Conservation (phyloP, 2,113 vertebrate genomes). For the Sebastes fasciatus region DNA sequence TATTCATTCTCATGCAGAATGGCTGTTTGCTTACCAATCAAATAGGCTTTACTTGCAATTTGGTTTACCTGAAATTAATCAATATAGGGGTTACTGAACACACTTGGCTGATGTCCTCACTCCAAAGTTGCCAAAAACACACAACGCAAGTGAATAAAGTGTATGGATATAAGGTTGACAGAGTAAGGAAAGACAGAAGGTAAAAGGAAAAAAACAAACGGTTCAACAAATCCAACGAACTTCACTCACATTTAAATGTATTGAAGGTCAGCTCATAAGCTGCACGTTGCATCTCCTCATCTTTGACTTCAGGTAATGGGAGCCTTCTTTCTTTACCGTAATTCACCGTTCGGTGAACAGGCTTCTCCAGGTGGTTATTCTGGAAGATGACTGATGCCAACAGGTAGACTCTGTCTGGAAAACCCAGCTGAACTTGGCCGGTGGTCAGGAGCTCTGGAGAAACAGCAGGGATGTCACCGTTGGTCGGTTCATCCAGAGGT, state of each 20-base stretch:
- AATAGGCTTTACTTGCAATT: constrained; percentile 42
- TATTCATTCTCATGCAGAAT: constrained; percentile 55
- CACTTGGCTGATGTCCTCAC: background rate
- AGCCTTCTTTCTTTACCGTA: constrained; percentile 80
- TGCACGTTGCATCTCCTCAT: constrained; percentile 74
- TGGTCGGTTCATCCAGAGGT: constrained; percentile 22
- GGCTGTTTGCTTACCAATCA: constrained; percentile 35
- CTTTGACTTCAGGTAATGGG: constrained; percentile 64
- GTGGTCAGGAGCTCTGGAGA: constrained; percentile 24
- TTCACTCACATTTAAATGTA: constrained; percentile 91
- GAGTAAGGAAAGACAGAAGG: background rate
- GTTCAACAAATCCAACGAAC: background rate
- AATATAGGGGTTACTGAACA: constrained; percentile 29
- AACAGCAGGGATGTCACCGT: background rate
- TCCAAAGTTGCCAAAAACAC: background rate
- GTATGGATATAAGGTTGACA: background rate
- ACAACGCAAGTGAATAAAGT: background rate
- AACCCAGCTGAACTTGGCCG: constrained; percentile 70
- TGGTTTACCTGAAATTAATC: constrained; percentile 24
- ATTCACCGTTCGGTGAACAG: constrained; percentile 76
- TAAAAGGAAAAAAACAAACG: background rate
- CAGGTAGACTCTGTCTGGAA: constrained; percentile 85
- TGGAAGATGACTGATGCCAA: constrained; percentile 91
- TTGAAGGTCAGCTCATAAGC: constrained; percentile 91
- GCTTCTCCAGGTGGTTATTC: constrained; percentile 82